These are phyloP conservation scores for Melanotaenia duboulayi DNA, from an alignment of 2,113 vertebrate species.

Conservation along the genomic window DNA sequence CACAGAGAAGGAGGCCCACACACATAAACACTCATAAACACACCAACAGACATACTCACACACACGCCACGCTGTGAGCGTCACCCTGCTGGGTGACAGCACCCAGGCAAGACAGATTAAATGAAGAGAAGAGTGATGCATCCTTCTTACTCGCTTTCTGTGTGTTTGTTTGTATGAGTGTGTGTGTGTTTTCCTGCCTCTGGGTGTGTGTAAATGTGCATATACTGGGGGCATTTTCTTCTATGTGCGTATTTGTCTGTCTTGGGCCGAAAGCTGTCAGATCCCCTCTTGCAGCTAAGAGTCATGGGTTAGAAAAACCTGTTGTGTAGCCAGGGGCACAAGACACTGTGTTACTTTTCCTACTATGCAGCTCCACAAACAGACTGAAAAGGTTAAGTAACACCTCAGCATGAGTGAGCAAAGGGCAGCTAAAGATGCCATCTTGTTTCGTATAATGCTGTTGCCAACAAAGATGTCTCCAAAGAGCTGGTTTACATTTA, in stretches of 20 bases:
- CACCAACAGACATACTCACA: conserved; percentile 4
- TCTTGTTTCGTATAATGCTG: conserved; percentile 19
- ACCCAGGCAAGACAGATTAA: conserved; percentile 58
- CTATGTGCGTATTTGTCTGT: conserved; percentile 26
- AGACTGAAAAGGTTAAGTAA: conserved; percentile 47
- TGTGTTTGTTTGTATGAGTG: conserved; percentile 25
- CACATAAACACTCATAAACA: conserved; percentile 4
- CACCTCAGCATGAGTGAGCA: conserved; percentile 24
- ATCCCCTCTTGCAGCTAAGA: conserved; percentile 54
- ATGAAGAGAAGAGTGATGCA: conserved; percentile 34
- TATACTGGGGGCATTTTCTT: conserved; percentile 23
- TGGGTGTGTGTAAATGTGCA: conserved; percentile 40
- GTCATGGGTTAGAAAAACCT: conserved; percentile 59
- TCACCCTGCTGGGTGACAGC: conserved; percentile 48
- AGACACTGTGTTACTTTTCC: conserved; percentile 41
- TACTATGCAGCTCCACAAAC: conserved; percentile 22
- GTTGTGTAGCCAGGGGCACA: conserved; percentile 42
- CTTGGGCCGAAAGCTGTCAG: conserved; percentile 45
- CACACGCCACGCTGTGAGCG: conserved; percentile 18
- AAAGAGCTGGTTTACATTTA: neutral
- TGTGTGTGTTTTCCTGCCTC: conserved; percentile 31
- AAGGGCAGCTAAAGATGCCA: conserved; percentile 29
- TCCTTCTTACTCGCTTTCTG: neutral
- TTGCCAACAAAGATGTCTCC: conserved; percentile 1
- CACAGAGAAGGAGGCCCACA: conserved; percentile 42